These are phyloP conservation scores for Picathartes gymnocephalus DNA, from an alignment of 2,113 vertebrate genomes.

Conservation along the genomic window DNA sequence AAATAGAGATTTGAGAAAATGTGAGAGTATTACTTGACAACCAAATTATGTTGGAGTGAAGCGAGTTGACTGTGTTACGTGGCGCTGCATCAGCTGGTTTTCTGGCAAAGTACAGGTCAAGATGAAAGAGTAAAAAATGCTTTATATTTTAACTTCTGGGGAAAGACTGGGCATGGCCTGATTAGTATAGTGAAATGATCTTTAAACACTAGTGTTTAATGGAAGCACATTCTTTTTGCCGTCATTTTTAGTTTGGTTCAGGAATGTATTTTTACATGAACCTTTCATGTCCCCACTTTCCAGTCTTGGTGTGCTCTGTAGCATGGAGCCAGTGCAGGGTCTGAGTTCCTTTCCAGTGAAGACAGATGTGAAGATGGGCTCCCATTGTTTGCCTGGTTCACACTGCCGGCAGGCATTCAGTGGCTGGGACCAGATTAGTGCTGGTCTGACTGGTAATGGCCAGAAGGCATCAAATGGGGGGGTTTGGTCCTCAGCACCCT, in stretches of 20 bases:
- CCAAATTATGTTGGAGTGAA: neutral
- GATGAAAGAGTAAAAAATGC: neutral
- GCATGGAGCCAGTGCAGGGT: neutral
- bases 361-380: neutral
- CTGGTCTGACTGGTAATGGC: fast-evolving
- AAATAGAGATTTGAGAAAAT: conserved; percentile 39
- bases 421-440: neutral
- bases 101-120: neutral
- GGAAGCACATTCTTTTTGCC: neutral
- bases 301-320: neutral
- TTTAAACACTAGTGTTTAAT: neutral
- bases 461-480: neutral
- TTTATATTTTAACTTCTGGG: neutral
- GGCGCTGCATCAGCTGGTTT: neutral
- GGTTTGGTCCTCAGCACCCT: neutral
- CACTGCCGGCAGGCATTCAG: fast-evolving
- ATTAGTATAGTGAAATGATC: neutral
- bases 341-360: neutral
- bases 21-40: neutral
- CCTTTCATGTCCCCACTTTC: neutral
- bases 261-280: neutral
- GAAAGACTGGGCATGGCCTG: neutral
- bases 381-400: no score
- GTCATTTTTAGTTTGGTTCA: neutral
- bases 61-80: neutral